Conservation (phyloP, 2,797 vertebrate species). For the Brotula barbata region DNA sequence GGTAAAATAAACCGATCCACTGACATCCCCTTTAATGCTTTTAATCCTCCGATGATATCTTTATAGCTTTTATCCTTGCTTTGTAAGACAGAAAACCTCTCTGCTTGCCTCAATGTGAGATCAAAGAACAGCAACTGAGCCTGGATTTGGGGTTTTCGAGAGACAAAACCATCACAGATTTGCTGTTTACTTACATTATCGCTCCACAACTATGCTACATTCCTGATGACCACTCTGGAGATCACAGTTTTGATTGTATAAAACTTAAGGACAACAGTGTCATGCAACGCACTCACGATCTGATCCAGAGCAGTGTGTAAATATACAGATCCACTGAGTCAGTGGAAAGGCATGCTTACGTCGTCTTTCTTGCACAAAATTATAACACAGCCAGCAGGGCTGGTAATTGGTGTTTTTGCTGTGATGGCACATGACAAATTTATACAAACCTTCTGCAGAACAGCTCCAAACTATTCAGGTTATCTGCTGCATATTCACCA, state of each 20-base stretch:
- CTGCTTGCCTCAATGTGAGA: slow-evolving; percentile 28
- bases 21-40: slow-evolving; percentile 68
- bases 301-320: not conserved
- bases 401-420: slow-evolving; percentile 23
- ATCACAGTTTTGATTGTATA: no score
- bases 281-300: no score
- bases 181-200: not conserved
- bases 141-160: slow-evolving; percentile 17
- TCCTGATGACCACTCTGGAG: no score
- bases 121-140: slow-evolving; percentile 39
- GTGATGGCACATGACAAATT: slow-evolving; percentile 17
- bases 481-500: slow-evolving; percentile 1
- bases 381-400: slow-evolving; percentile 17
- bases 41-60: slow-evolving; percentile 71
- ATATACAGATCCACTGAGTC: slow-evolving; percentile 1
- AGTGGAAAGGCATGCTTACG: slow-evolving; percentile 1
- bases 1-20: slow-evolving; percentile 68
- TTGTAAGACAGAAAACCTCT: slow-evolving; percentile 51
- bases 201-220: not conserved
- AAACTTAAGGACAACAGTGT: no score
- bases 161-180: slow-evolving; percentile 5
- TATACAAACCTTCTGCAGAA: slow-evolving; percentile 11
- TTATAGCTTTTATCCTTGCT: slow-evolving; percentile 68
- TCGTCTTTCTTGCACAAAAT: slow-evolving; percentile 6
- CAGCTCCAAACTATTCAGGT: not conserved